Evolutionary conservation across 2,888 invertebrate genomes (phyloP).

Genomic region (Apotomis betuletana): DNA sequence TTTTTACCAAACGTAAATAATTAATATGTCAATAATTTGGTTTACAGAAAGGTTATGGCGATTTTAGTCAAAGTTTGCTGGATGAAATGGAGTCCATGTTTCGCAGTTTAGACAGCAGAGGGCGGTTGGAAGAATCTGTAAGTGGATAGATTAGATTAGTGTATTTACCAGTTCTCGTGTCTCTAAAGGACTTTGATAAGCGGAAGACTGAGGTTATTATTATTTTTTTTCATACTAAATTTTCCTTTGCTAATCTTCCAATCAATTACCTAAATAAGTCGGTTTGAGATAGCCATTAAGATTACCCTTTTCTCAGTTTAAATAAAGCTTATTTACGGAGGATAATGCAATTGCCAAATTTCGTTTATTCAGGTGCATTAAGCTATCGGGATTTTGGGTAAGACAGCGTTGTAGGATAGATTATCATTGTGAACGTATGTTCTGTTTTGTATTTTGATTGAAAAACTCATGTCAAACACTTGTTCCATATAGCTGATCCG

Average conservation of each 20-base stretch:
- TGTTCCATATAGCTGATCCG: background rate
- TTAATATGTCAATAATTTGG: background rate
- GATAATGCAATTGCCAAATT: constrained; percentile 41
- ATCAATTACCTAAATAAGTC: no score
- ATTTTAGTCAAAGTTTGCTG: constrained; percentile 94
- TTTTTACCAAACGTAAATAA: no score
- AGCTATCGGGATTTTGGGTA: constrained; percentile 49
- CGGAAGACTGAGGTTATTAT: no score
- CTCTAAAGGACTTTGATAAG: no score
- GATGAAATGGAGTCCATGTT: constrained; percentile 96
- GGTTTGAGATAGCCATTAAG: no score
- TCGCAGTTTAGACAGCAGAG: constrained; percentile 79
- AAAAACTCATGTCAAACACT: background rate
- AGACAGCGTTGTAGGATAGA: constrained; percentile 44
- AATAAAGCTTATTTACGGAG: background rate
- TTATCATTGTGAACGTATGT: constrained; percentile 23
- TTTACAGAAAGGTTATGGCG: constrained; percentile 73
- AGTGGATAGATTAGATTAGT: constrained; percentile 41
- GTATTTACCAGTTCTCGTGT: background rate
- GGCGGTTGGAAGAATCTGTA: constrained; percentile 58
- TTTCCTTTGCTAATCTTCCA: no score
- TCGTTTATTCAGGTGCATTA: constrained; percentile 50
- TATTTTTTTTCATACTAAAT: no score
- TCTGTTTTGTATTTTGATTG: background rate
- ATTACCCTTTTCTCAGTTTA: background rate